These are phyloP conservation scores for Opisthograptis luteolata DNA, from an alignment of 2,888 invertebrate species.

Conservation along the genomic window DNA sequence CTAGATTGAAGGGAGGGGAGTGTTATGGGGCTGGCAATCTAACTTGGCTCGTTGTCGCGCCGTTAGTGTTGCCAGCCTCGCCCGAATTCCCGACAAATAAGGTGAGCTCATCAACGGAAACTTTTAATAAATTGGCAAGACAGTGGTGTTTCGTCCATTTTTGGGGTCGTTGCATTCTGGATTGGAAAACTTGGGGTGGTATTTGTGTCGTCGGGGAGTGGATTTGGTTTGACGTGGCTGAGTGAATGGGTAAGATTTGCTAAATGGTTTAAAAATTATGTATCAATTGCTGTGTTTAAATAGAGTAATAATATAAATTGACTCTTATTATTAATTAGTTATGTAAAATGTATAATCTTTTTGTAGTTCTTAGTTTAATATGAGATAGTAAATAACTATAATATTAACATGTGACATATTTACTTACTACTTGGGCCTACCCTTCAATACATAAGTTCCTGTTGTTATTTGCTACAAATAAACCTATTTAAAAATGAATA, in stretches of 20 bases:
- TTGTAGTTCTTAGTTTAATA: too few relatives aligned
- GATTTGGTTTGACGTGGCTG: constrained; percentile 8
- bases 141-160: constrained; percentile 50
- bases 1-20: constrained; percentile 51
- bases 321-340: too few relatives aligned
- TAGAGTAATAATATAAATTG: background rate
- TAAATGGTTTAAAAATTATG: background rate
- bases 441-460: too few relatives aligned
- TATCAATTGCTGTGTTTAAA: constrained; percentile 2
- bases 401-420: too few relatives aligned
- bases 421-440: too few relatives aligned
- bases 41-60: constrained; percentile 70
- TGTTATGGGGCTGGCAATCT: constrained; percentile 66
- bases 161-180: constrained; percentile 42
- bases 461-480: too few relatives aligned
- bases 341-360: too few relatives aligned
- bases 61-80: constrained; percentile 61
- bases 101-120: constrained; percentile 40
- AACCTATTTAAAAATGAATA: too few relatives aligned
- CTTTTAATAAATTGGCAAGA: constrained; percentile 37
- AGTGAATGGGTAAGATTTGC: background rate
- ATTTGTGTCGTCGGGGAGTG: constrained; percentile 7
- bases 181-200: constrained; percentile 39
- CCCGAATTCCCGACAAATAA: constrained; percentile 56
- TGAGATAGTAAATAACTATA: too few relatives aligned